Conservation (phyloP, 1,140 invertebrate genomes). For the Harpegnathos saltator region DNA sequence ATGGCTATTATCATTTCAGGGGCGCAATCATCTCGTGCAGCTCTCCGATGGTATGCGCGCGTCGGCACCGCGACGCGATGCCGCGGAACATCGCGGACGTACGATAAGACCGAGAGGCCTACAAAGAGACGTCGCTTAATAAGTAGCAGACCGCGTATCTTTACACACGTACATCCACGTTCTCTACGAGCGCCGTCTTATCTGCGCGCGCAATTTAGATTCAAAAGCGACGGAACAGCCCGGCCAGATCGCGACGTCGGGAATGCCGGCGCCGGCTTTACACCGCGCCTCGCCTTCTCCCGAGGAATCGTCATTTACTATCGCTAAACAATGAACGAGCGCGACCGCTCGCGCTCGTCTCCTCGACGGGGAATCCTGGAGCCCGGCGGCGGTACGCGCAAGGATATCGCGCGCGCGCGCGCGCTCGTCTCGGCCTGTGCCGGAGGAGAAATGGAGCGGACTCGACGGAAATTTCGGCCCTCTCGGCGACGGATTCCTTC, state of each 20-base stretch:
- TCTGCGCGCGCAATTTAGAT: slow-evolving; percentile 45
- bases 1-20: slow-evolving; percentile 57
- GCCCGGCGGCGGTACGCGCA: no score
- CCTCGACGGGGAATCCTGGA: slow-evolving; percentile 14
- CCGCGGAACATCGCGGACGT: neutral
- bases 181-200: slow-evolving; percentile 14
- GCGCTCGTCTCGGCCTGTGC: slow-evolving; percentile 1
- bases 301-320: slow-evolving; percentile 42
- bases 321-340: slow-evolving; percentile 31
- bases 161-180: slow-evolving; percentile 10
- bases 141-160: slow-evolving; percentile 17
- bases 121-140: slow-evolving; percentile 47
- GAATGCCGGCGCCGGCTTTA: slow-evolving; percentile 28
- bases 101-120: slow-evolving; percentile 24
- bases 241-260: slow-evolving; percentile 19
- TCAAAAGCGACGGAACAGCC: slow-evolving; percentile 26
- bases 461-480: no score
- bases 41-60: neutral
- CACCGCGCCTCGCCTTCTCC: neutral
- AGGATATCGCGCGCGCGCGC: slow-evolving; percentile 1
- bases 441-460: no score
- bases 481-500: no score
- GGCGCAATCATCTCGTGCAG: slow-evolving; percentile 9
- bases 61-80: slow-evolving; percentile 5
- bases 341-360: slow-evolving; percentile 28